phyloP scores from a whole-genome alignment of 2,797 vertebrate genomes.

The Graptemys geographica region DNA sequence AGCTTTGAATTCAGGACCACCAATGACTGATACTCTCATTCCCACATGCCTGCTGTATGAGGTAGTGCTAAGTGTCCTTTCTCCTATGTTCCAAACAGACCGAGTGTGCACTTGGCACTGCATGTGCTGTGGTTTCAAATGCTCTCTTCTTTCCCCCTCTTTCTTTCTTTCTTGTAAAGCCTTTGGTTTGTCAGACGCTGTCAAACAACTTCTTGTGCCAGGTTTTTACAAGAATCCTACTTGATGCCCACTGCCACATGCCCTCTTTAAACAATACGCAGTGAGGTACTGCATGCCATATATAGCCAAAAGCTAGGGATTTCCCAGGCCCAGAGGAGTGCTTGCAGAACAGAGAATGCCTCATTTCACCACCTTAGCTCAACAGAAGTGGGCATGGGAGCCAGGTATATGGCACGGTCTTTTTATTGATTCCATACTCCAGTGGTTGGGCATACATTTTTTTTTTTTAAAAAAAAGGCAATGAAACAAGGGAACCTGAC shows the following conservation, averaged over 20 bases:
- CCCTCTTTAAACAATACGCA: conserved; percentile 77
- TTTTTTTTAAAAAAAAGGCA: background rate
- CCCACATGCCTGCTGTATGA: background rate
- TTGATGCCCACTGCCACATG: conserved; percentile 66
- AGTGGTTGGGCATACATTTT: background rate
- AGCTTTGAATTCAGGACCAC: background rate
- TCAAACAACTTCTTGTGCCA: conserved; percentile 80
- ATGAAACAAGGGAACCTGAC: rapidly evolving
- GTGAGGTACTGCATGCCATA: conserved; percentile 77
- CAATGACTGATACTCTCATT: background rate
- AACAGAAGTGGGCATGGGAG: background rate
- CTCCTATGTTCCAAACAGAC: background rate
- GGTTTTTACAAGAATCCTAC: conserved; percentile 75
- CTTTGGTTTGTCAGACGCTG: conserved; percentile 73
- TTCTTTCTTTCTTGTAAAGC: background rate
- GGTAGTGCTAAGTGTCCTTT: background rate
- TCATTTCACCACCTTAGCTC: conserved; percentile 37
- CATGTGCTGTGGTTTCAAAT: conserved; percentile 5
- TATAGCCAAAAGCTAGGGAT: conserved; percentile 84
- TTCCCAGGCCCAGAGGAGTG: conserved; percentile 64
- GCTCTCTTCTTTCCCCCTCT: background rate
- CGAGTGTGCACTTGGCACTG: background rate
- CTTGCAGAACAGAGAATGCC: conserved; percentile 41
- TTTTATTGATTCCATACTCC: background rate
- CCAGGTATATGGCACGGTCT: conserved; percentile 14